Evolutionary conservation across 2,113 vertebrate genomes (phyloP).

Genomic region (Raja brachyura): DNA sequence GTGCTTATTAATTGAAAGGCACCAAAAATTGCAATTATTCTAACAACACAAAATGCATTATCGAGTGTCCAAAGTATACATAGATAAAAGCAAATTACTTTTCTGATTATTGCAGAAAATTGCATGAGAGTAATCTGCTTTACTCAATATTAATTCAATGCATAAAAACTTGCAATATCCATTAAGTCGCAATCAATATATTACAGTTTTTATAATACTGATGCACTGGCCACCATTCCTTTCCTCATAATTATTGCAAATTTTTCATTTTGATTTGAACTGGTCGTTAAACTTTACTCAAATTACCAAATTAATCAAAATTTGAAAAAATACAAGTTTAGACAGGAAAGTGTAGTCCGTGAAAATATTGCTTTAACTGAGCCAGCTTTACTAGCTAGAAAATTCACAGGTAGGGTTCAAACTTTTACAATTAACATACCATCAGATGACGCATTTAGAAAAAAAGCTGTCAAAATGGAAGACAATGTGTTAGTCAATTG

Average conservation of each 20-base stretch:
- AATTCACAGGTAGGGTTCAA: background rate
- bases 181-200: background rate
- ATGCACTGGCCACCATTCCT: background rate
- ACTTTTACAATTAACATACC: background rate
- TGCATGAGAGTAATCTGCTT: background rate
- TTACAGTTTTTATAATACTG: background rate
- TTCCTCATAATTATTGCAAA: background rate
- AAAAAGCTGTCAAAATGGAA: background rate
- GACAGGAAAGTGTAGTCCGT: background rate
- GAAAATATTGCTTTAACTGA: background rate
- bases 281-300: background rate
- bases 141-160: background rate
- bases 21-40: background rate
- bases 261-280: background rate
- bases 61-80: background rate
- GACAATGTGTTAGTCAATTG: background rate
- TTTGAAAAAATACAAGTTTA: background rate
- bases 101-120: background rate
- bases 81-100: background rate
- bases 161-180: background rate
- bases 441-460: background rate
- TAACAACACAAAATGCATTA: background rate
- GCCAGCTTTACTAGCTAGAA: background rate
- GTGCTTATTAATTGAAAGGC: background rate
- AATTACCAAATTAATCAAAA: background rate